These are phyloP conservation scores for Diogma glabrata DNA, from an alignment of 2,888 invertebrate genomes.

Conservation along the genomic window DNA sequence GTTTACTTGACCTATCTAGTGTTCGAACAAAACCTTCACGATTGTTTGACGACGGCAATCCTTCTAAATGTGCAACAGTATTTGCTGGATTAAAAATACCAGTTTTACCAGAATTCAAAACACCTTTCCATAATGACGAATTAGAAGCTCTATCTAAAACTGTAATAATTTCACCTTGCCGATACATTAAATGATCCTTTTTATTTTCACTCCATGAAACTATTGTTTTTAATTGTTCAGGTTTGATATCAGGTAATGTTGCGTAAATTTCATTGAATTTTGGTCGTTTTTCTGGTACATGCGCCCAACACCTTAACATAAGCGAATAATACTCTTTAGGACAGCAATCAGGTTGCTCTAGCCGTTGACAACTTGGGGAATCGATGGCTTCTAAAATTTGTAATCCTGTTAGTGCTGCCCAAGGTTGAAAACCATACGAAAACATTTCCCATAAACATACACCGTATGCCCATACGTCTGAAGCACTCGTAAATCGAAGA, in stretches of 20 bases:
- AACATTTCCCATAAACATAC: conserved; percentile 99
- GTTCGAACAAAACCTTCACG: conserved; percentile 50
- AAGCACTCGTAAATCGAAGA: conserved; percentile 88
- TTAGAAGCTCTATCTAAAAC: conserved; percentile 75
- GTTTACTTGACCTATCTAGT: conserved; percentile 43
- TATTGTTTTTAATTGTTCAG: conserved; percentile 85
- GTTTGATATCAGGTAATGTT: conserved; percentile 71
- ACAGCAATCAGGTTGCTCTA: conserved; percentile 90
- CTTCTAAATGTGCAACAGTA: conserved; percentile 74
- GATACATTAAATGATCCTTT: conserved; percentile 68
- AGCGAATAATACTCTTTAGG: conserved; percentile 83
- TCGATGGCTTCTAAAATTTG: conserved; percentile 94
- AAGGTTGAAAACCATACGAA: conserved; percentile 96
- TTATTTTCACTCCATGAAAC: conserved; percentile 38
- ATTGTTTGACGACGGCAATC: conserved; percentile 32
- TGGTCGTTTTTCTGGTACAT: conserved; percentile 78
- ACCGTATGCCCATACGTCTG: conserved; percentile 97
- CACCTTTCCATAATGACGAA: conserved; percentile 79
- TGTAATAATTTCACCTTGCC: conserved; percentile 82
- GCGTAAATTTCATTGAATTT: conserved; percentile 76
- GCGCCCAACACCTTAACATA: conserved; percentile 95
- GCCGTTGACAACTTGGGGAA: conserved; percentile 75
- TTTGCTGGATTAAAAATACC: conserved; percentile 85
- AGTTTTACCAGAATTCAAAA: conserved; percentile 77
- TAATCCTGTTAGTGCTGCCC: conserved; percentile 88